phyloP scores from a whole-genome alignment of 1,140 invertebrate species.

The Theocolax elegans region DNA sequence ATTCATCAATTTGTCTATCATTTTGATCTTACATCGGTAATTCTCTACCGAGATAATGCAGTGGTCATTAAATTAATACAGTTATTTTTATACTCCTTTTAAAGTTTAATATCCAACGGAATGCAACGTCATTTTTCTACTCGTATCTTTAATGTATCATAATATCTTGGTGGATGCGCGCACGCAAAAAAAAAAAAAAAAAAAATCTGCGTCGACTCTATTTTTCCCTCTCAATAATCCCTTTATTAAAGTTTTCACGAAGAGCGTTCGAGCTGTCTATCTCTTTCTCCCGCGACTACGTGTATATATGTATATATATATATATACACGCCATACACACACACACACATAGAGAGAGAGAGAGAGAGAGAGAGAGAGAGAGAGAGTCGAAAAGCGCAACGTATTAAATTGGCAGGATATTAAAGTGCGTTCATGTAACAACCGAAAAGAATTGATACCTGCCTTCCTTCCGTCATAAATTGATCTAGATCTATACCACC shows the following conservation, averaged over 20 bases:
- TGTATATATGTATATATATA: no score
- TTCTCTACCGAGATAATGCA: no score
- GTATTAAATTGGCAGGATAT: slow-evolving; percentile 51
- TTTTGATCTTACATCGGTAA: no score
- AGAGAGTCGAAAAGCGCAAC: no score
- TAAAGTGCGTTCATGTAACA: slow-evolving; percentile 45
- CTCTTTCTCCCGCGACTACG: not conserved
- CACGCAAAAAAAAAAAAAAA: not conserved
- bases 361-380: no score
- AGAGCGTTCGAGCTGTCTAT: not conserved
- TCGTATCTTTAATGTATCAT: slow-evolving; percentile 12
- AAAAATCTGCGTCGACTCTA: slow-evolving; percentile 10
- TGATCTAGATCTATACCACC: not conserved
- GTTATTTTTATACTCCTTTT: not conserved
- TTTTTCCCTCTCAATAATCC: slow-evolving; percentile 25
- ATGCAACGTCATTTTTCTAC: slow-evolving; percentile 13
- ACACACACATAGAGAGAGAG: no score
- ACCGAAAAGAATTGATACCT: not conserved
- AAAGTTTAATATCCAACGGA: slow-evolving; percentile 20
- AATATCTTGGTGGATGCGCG: slow-evolving; percentile 8
- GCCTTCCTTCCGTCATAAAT: not conserved
- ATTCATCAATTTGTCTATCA: no score
- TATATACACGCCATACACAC: no score
- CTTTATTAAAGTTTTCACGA: slow-evolving; percentile 38
- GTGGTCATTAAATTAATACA: no score